phyloP scores from a whole-genome alignment of 1,140 invertebrate species.

The Hestina assimilis region DNA sequence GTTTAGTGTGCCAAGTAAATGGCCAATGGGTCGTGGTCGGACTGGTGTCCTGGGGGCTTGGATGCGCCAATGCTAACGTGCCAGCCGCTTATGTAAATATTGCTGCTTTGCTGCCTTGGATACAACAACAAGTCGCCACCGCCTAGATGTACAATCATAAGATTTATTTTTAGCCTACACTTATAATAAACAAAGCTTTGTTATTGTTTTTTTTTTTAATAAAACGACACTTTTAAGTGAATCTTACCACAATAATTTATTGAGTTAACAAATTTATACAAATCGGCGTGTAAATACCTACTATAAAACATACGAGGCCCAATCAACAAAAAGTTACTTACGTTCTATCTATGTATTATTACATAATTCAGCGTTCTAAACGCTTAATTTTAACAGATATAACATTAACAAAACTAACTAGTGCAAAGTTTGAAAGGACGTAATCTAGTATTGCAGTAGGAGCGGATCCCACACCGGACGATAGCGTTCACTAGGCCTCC shows the following conservation, averaged over 20 bases:
- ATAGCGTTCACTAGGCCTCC: conserved; percentile 41
- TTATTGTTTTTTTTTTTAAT: not conserved
- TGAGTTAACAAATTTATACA: conserved; percentile 70
- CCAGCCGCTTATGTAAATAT: conserved; percentile 86
- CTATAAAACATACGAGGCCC: conserved; percentile 68
- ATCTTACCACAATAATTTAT: conserved; percentile 72
- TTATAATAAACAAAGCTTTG: not conserved
- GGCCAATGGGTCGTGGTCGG: conserved; percentile 82
- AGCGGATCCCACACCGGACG: conserved; percentile 60
- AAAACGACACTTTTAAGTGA: conserved; percentile 17
- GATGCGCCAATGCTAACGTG: conserved; percentile 81
- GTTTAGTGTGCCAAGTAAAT: conserved; percentile 82
- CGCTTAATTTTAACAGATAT: conserved; percentile 64
- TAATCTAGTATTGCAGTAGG: conserved; percentile 76
- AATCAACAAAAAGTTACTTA: conserved; percentile 58
- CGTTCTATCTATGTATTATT: conserved; percentile 40
- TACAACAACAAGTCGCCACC: conserved; percentile 72
- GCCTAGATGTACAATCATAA: conserved; percentile 26
- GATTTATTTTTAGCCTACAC: not conserved
- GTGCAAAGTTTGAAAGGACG: conserved; percentile 61
- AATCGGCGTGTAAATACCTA: conserved; percentile 69
- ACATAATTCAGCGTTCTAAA: conserved; percentile 64
- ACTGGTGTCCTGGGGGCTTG: conserved; percentile 87
- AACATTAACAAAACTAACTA: conserved; percentile 61
- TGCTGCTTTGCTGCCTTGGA: conserved; percentile 81